phyloP scores from a whole-genome alignment of 2,113 vertebrate genomes.

The Diphyllodes magnificus region DNA sequence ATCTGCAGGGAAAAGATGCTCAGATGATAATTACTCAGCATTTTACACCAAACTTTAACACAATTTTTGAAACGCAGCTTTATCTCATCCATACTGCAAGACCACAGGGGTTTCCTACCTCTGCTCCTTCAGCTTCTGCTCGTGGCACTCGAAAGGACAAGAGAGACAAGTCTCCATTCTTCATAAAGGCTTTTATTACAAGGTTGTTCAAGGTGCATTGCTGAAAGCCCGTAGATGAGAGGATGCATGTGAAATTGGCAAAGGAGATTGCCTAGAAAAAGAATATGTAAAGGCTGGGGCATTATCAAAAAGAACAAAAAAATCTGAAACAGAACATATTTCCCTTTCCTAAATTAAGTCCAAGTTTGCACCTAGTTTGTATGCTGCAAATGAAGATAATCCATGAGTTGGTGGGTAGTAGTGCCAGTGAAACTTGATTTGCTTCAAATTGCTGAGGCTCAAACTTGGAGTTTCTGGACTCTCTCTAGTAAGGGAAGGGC shows the following conservation, averaged over 20 bases:
- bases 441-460: not conserved
- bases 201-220: not conserved
- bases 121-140: not conserved
- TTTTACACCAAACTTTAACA: not conserved
- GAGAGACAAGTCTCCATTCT: not conserved
- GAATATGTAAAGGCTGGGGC: not conserved
- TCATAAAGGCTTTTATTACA: not conserved
- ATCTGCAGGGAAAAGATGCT: not conserved
- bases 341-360: not conserved
- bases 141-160: not conserved
- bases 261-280: not conserved
- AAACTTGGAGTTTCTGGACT: not conserved
- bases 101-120: not conserved
- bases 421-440: not conserved
- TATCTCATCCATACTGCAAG: not conserved
- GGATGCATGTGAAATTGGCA: not conserved
- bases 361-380: not conserved
- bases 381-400: not conserved
- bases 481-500: not conserved
- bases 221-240: not conserved
- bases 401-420: not conserved
- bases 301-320: not conserved
- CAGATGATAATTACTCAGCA: not conserved
- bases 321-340: not conserved
- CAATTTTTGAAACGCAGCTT: not conserved